Evolutionary conservation across 2,113 vertebrate genomes (phyloP), one percentile per base, ranked within the genome.

Genomic region (Atractosteus spatula): DNA sequence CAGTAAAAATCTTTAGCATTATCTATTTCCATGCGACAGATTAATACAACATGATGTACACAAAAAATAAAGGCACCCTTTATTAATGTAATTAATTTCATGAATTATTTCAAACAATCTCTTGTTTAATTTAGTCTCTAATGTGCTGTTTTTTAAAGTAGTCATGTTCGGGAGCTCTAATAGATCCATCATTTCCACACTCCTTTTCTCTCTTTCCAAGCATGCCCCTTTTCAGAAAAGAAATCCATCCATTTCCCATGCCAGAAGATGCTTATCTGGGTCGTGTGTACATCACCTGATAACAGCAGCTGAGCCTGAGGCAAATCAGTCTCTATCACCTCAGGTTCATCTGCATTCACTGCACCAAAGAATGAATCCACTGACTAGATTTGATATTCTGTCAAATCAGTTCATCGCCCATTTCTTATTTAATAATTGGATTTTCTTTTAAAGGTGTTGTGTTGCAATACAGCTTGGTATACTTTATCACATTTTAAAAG

Each of bases 341-440:
- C 29, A 0, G 14, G 55, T 41, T 57, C 16, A 70, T 59, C 68
- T 16, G 13, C 68, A 70, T 7, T 17, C 55, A 59, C 29, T 12
- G 41, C 41, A 11, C 55, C 12, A 51, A 51, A 2, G 1, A 29
- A 55, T 29, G 14, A 41, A 10, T 8, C 16, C 41, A 2, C 55
- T 61, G 68, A 70, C 44, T 8, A 67, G 65, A 67, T 67, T 67
- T 67, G 6, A 70, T 55, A 70, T 45, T 14, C 57, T 42, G 1
- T 29, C 4, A 16, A 47, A 10, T 16, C 57, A 45, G 7, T 55
- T 29, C 66, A 68, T 68, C 66, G 41, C 47, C 66, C 47, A 55
- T 68, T 68, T 68, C 66, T 29, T 29, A 51, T 62, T 45, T 45
- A 6, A 6, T 62, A 62, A 62, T 71, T 42, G 69, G 57, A 71